Percentiles rank a stretch among this genome's conserved stretches.
Evolutionary conservation across 1,140 invertebrate species (phyloP).

Genomic region (Lysiphlebus fabarum): DNA sequence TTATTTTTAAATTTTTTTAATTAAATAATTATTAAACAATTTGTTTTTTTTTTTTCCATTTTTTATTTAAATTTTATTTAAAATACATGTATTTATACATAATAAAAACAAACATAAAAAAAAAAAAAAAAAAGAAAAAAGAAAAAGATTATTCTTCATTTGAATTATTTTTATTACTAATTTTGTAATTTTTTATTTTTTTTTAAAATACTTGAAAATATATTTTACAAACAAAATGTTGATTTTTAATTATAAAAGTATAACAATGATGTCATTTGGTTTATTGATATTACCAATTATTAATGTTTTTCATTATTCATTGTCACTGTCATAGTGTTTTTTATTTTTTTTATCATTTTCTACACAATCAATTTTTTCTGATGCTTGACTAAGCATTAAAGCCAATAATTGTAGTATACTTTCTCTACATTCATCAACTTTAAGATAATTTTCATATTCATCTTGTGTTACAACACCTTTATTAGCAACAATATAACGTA

Average conservation of each 20-base stretch:
- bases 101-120: too few relatives aligned
- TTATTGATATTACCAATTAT: conserved; percentile 4
- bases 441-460: background rate
- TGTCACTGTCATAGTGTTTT: background rate
- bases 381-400: conserved; percentile 27
- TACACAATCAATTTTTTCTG: conserved; percentile 15
- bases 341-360: background rate
- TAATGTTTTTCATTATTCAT: background rate
- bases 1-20: conserved; percentile 3
- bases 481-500: conserved; percentile 55
- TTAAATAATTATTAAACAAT: background rate
- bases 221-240: too few relatives aligned
- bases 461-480: conserved; percentile 28
- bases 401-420: conserved; percentile 33
- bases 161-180: too few relatives aligned
- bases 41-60: too few relatives aligned
- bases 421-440: conserved; percentile 29
- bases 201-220: too few relatives aligned
- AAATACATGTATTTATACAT: too few relatives aligned
- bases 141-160: too few relatives aligned
- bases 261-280: background rate
- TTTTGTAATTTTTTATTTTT: too few relatives aligned
- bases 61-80: too few relatives aligned
- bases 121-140: too few relatives aligned
- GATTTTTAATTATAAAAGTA: too few relatives aligned